Conservation (phyloP, 2,113 vertebrate species). For the Athene cunicularia region DNA sequence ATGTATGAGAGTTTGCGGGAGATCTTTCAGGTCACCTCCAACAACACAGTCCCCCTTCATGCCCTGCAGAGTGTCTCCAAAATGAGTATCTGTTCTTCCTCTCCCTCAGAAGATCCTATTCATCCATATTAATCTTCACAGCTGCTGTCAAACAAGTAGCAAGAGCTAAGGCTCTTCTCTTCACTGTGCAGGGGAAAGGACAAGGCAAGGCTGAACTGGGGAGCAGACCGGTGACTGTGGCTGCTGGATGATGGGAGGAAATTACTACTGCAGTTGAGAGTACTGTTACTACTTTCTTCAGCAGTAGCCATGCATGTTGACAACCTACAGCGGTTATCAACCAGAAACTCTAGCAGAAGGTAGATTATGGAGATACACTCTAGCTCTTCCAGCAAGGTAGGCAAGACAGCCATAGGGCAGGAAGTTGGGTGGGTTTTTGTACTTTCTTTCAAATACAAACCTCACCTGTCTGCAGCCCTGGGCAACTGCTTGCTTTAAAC, state of each 20-base stretch:
- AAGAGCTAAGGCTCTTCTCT: neutral
- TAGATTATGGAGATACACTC: neutral
- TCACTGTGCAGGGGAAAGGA: neutral
- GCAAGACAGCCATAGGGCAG: neutral
- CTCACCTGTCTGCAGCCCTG: neutral
- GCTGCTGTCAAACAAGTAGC: neutral
- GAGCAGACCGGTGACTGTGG: neutral
- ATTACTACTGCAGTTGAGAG: neutral
- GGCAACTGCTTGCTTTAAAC: neutral
- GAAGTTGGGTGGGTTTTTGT: neutral
- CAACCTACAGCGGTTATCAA: neutral
- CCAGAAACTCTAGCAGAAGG: neutral
- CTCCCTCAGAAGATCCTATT: neutral
- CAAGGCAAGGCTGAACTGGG: neutral
- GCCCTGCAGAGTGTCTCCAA: neutral
- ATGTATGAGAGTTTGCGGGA: neutral
- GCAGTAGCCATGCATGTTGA: neutral
- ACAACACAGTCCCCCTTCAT: neutral
- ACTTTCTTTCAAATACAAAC: neutral
- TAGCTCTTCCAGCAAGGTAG: neutral
- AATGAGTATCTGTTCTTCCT: neutral
- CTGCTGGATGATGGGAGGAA: neutral
- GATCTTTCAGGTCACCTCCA: neutral
- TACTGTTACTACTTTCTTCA: neutral
- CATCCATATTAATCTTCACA: neutral